phyloP scores from a whole-genome alignment of 1,140 invertebrate genomes.

The Rhagoletis zephyria region DNA sequence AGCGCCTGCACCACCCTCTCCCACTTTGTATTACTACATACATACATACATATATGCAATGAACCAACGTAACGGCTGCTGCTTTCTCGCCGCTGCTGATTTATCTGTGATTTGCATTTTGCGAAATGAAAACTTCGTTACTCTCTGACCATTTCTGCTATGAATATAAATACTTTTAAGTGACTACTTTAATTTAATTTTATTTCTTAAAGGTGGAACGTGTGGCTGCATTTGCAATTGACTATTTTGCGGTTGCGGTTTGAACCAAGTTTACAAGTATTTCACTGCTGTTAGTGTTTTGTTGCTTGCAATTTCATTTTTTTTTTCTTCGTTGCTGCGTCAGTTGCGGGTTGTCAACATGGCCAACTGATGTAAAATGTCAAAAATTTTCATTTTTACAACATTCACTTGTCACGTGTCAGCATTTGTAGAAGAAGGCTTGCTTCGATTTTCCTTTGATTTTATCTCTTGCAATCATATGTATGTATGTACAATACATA shows the following conservation, averaged over 20 bases:
- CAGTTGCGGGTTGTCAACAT: neutral
- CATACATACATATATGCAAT: neutral
- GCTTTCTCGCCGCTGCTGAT: neutral
- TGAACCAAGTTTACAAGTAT: neutral
- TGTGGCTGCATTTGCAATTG: slow-evolving; percentile 4
- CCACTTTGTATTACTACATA: neutral
- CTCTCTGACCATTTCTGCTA: neutral
- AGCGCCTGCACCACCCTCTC: neutral
- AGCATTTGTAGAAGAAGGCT: neutral
- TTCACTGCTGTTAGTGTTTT: neutral
- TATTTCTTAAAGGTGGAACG: neutral
- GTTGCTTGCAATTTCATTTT: neutral
- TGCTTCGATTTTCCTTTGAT: slow-evolving; percentile 32
- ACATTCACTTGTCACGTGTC: slow-evolving; percentile 50
- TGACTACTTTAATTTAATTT: slow-evolving; percentile 37
- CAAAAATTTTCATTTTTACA: slow-evolving; percentile 43
- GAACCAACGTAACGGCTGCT: neutral
- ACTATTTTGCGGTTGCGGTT: slow-evolving; percentile 13
- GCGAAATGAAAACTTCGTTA: neutral
- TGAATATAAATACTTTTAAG: neutral
- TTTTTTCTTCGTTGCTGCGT: neutral
- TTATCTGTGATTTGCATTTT: slow-evolving; percentile 28
- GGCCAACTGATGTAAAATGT: slow-evolving; percentile 26
- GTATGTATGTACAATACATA: too few relatives aligned
- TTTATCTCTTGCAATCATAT: neutral